Conservation (phyloP, 2,888 invertebrate species). For the Amphipoea lucens region DNA sequence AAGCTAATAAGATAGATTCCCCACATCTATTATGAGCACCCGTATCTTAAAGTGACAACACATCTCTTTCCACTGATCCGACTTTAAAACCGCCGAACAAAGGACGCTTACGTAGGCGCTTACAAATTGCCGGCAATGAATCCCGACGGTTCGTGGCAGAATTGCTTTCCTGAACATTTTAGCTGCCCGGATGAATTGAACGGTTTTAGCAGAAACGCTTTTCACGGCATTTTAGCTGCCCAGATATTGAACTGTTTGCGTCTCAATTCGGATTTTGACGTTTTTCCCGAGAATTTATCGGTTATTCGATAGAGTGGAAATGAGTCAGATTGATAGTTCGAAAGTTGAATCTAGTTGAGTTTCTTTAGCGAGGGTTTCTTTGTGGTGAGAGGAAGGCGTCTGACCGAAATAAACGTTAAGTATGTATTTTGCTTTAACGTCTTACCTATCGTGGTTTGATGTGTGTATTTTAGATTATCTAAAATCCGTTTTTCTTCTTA, state of each 20-base stretch:
- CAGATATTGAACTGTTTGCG: constrained; percentile 48
- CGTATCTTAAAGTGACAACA: constrained; percentile 48
- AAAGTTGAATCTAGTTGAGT: constrained; percentile 34
- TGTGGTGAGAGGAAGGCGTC: background rate
- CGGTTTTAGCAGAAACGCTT: constrained; percentile 35
- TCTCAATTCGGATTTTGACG: constrained; percentile 55
- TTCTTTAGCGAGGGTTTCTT: background rate
- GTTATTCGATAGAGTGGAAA: constrained; percentile 51
- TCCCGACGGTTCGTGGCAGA: constrained; percentile 37
- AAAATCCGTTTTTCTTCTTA: background rate
- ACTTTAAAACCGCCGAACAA: constrained; percentile 55
- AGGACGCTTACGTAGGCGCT: constrained; percentile 59
- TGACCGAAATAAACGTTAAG: background rate
- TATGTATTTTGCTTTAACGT: background rate
- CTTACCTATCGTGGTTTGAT: background rate
- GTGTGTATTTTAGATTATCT: no score
- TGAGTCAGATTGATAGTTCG: constrained; percentile 52
- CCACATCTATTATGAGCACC: background rate
- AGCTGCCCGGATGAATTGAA: constrained; percentile 43
- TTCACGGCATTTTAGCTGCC: constrained; percentile 43
- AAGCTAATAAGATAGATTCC: constrained; percentile 5
- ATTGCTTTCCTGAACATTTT: constrained; percentile 57
- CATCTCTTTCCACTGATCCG: constrained; percentile 38
- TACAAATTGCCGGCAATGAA: constrained; percentile 66
- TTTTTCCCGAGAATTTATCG: constrained; percentile 52